phyloP scores from a whole-genome alignment of 2,888 invertebrate genomes.

The Netelia melanura region DNA sequence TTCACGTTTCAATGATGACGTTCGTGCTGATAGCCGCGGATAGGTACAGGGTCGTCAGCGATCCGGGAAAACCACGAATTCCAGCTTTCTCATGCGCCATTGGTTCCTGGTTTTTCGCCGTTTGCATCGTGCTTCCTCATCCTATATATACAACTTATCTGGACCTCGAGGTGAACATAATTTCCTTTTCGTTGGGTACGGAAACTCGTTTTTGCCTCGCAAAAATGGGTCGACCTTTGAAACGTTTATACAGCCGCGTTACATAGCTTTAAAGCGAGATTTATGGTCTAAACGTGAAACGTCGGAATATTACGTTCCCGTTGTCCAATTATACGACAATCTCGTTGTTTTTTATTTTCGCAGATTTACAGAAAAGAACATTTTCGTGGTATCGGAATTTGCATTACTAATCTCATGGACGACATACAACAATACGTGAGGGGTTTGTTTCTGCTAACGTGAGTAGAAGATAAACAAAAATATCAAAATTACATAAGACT shows the following conservation, averaged over 20 bases:
- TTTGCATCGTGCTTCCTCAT: slow-evolving; percentile 90
- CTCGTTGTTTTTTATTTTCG: slow-evolving; percentile 69
- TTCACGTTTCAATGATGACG: slow-evolving; percentile 90
- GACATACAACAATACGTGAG: slow-evolving; percentile 89
- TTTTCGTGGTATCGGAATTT: slow-evolving; percentile 87
- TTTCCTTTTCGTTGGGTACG: not conserved
- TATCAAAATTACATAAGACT: not conserved
- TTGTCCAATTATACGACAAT: too few species aligned
- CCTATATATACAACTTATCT: slow-evolving; percentile 91
- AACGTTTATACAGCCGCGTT: too few species aligned
- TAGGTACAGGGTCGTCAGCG: slow-evolving; percentile 88
- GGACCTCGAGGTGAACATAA: slow-evolving; percentile 87
- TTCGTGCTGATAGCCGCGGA: slow-evolving; percentile 90
- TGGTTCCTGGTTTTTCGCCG: slow-evolving; percentile 90
- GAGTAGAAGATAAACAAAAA: slow-evolving; percentile 81
- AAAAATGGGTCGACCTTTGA: not conserved
- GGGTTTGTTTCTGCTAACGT: slow-evolving; percentile 88
- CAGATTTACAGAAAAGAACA: slow-evolving; percentile 86
- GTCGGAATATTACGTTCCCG: too few species aligned
- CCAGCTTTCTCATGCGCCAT: slow-evolving; percentile 89
- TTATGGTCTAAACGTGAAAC: too few species aligned
- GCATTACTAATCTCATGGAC: slow-evolving; percentile 88
- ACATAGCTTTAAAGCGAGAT: too few species aligned
- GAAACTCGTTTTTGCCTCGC: slow-evolving; percentile 5
- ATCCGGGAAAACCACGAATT: slow-evolving; percentile 88